Percentiles rank a stretch among this genome's conserved stretches.
Conservation (phyloP, 2,797 vertebrate genomes). For the Anguilla megastoma region DNA sequence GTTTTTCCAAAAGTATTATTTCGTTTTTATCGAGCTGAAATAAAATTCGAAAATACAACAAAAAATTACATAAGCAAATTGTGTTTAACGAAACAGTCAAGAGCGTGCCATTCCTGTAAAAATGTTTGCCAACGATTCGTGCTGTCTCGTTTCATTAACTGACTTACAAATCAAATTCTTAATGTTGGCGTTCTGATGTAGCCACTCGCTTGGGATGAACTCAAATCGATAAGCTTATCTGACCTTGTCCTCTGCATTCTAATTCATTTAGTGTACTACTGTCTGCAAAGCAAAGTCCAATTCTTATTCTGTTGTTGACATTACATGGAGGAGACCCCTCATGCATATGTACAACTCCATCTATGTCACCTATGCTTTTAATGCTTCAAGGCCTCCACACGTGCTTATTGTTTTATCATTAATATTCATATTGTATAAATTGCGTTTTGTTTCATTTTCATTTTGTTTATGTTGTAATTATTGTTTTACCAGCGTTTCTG, state of each 20-base stretch:
- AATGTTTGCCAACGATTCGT: background rate
- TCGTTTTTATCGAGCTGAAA: background rate
- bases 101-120: background rate
- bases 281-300: constrained; percentile 45
- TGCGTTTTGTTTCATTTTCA: background rate
- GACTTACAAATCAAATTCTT: constrained; percentile 3
- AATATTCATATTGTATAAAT: constrained; percentile 20
- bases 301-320: constrained; percentile 51
- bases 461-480: background rate
- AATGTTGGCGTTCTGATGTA: constrained; percentile 20
- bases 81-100: background rate
- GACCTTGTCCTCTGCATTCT: constrained; percentile 27
- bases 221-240: constrained; percentile 29
- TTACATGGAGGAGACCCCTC: constrained; percentile 50
- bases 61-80: background rate
- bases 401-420: constrained; percentile 55
- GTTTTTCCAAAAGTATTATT: background rate
- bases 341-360: constrained; percentile 60
- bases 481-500: background rate
- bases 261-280: constrained; percentile 32
- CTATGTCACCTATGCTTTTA: constrained; percentile 48
- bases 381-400: constrained; percentile 21
- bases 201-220: constrained; percentile 22
- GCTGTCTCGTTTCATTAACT: background rate
- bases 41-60: background rate